These are phyloP conservation scores for Spodoptera frugiperda DNA, from an alignment of 1,140 invertebrate genomes.

Conservation along the genomic window DNA sequence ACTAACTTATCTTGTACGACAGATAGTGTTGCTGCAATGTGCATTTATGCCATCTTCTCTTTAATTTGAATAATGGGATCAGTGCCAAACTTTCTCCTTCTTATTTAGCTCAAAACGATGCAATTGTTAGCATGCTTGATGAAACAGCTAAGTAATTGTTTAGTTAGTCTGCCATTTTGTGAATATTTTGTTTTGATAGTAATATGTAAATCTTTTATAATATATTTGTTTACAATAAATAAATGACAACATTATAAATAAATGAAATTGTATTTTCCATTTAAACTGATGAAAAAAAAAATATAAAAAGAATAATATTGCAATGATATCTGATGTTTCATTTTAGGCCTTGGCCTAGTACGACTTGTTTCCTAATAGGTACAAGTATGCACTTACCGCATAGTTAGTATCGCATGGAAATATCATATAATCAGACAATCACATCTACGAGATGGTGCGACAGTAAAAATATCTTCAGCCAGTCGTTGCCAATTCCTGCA, in stretches of 20 bases:
- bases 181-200: slow-evolving; percentile 87
- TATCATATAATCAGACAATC: too few species aligned
- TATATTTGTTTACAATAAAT: slow-evolving; percentile 86
- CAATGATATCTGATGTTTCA: slow-evolving; percentile 81
- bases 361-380: neutral
- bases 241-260: slow-evolving; percentile 86
- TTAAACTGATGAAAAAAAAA: slow-evolving; percentile 85
- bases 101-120: slow-evolving; percentile 85
- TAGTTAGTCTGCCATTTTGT: slow-evolving; percentile 86
- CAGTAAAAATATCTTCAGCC: too few species aligned
- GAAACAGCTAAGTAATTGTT: slow-evolving; percentile 84
- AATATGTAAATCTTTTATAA: slow-evolving; percentile 87
- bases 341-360: slow-evolving; percentile 56
- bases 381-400: too few species aligned
- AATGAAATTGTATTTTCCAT: slow-evolving; percentile 86
- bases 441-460: too few species aligned
- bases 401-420: too few species aligned
- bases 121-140: slow-evolving; percentile 85
- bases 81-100: slow-evolving; percentile 85
- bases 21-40: slow-evolving; percentile 83
- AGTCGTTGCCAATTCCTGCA: too few species aligned
- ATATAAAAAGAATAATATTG: slow-evolving; percentile 86
- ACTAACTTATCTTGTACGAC: slow-evolving; percentile 74
- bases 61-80: slow-evolving; percentile 83
- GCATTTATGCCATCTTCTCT: slow-evolving; percentile 83